These are phyloP conservation scores for Eupeodes luniger DNA, from an alignment of 2,888 invertebrate species.

Conservation along the genomic window DNA sequence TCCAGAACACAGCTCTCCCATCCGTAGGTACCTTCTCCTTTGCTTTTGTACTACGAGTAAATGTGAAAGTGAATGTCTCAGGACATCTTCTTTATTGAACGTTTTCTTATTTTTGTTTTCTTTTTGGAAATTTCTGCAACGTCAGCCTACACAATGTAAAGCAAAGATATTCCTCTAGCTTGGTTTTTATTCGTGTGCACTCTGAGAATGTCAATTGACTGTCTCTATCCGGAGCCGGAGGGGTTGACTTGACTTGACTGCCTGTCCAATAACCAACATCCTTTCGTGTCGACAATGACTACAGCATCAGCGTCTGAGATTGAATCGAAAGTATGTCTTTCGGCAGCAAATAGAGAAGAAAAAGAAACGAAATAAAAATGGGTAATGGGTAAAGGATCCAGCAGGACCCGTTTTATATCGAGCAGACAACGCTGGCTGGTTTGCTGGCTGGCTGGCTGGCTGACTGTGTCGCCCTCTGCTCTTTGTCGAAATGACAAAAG, in stretches of 20 bases:
- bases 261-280: slow-evolving; percentile 63
- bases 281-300: slow-evolving; percentile 53
- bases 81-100: slow-evolving; percentile 26
- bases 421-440: slow-evolving; percentile 42
- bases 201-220: slow-evolving; percentile 71
- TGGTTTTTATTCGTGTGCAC: slow-evolving; percentile 31
- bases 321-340: slow-evolving; percentile 64
- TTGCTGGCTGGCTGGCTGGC: not conserved
- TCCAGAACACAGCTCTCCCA: slow-evolving; percentile 10
- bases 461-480: not conserved
- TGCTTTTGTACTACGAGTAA: not conserved
- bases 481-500: slow-evolving; percentile 26
- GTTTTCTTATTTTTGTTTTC: not conserved
- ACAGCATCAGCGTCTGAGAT: slow-evolving; percentile 52
- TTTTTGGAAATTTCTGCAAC: slow-evolving; percentile 43
- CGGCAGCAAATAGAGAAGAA: not conserved
- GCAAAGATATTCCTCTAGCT: slow-evolving; percentile 12
- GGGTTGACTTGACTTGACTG: slow-evolving; percentile 40
- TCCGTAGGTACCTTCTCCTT: not conserved
- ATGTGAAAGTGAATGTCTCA: slow-evolving; percentile 6
- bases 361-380: slow-evolving; percentile 9
- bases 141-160: slow-evolving; percentile 69
- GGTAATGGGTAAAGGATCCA: slow-evolving; percentile 20
- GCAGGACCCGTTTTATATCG: slow-evolving; percentile 37
- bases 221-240: slow-evolving; percentile 52